Evolutionary conservation across 2,797 vertebrate species (phyloP).

Genomic region (Cryptoblepharus egeriae): DNA sequence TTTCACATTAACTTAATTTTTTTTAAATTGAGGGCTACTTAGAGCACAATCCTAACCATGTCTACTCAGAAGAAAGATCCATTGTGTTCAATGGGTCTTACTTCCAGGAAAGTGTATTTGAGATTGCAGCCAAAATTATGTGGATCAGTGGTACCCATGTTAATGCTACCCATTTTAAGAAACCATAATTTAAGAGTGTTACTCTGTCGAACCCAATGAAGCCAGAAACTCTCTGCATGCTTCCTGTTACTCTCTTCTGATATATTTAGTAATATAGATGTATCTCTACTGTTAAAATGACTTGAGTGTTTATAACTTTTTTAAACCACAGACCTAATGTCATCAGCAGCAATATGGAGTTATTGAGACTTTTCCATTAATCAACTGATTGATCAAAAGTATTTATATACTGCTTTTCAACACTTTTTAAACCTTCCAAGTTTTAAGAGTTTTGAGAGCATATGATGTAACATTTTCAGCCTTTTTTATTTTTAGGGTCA

Average conservation of each 20-base stretch:
- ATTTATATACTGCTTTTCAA: too few species aligned
- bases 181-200: neutral
- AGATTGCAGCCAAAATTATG: too few species aligned
- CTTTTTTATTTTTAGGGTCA: neutral
- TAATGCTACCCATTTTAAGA: neutral
- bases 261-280: neutral
- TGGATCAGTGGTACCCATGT: neutral
- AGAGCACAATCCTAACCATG: too few species aligned
- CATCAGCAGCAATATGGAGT: neutral
- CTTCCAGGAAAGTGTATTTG: too few species aligned
- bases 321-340: neutral
- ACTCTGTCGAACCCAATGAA: neutral
- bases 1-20: neutral
- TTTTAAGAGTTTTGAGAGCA: neutral
- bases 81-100: too few species aligned
- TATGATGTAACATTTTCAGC: neutral
- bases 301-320: neutral
- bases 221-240: neutral
- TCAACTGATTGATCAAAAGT: too few species aligned
- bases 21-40: too few species aligned
- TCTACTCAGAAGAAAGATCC: too few species aligned
- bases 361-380: neutral
- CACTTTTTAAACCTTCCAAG: too few species aligned
- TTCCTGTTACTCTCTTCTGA: neutral
- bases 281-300: neutral